Evolutionary conservation across 2,888 invertebrate species (phyloP), one percentile per base, ranked within the genome.

Genomic region (Himalopsyche anomala): DNA sequence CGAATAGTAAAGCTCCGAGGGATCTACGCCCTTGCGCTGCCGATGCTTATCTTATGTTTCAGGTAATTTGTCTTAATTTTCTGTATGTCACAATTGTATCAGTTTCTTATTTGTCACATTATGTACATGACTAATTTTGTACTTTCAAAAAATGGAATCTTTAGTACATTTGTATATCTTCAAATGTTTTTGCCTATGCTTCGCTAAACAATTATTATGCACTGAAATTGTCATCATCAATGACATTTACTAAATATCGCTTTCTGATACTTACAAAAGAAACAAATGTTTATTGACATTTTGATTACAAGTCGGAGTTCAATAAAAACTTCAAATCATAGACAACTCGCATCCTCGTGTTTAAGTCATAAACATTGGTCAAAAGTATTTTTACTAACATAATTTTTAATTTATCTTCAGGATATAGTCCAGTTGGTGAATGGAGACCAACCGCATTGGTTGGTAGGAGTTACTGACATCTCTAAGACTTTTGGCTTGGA

Each of bases 401-500:
- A 15, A 51, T 51, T 51, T 15, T 51, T 15, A 15, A 15, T 51
- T 80, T 40, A 19, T 12, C 17, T 38, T 62, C 91, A 98, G 97
- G 99, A 99, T 92, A 95, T 99, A 89, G 98, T 99, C 56, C 98
- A 98, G 91, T 92, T 99, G 83, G 97, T 99, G 9, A 99, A 99
- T 92, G 98, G 98, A 0, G 99, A 99, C 91, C 96, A 98, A 90
- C 98, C 99, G 0, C 96, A 96, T 89, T 99, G 99, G 99, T 93
- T 99, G 85, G 95, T 97, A 80, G 99, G 99, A 8, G 97, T 99
- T 93, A 97, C 98, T 4, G 99, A 99, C 92, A 99, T 99, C 96
- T 99, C 99, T 4, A 95, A 99, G 89, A 98, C 99, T 0, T 98
- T 99, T 92, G 99, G 99, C 0, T 92, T 99, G 89, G 99, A 99